Base-by-base conservation (phyloP, 2,113 vertebrate species). In the Dryoscopus gambensis region DNA sequence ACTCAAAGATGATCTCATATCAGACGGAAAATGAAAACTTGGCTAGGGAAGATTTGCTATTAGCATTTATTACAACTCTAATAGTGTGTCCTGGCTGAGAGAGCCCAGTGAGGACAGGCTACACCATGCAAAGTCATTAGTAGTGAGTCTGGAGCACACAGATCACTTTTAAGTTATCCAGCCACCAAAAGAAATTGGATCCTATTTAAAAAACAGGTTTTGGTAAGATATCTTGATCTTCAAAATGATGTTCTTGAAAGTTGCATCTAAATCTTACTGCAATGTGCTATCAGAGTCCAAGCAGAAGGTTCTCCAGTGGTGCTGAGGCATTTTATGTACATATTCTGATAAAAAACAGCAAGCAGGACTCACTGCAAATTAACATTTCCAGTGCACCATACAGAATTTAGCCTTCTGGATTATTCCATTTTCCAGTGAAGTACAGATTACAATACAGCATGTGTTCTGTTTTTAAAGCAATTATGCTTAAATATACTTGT, bases 401-500 rank as follows among this genome's bases (percentile, higher is more conserved):
- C 37, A 64, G 73, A 81, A 81, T 55, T 93, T 76, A 90, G 60
- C 23, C 37, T 77, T 92, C 93, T 89, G 73, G 83, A 95, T 96
- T 89, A 88, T 97, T 93, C 88, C 65, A 89, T 96, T 96, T 96
- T 89, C 88, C 90, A 95, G 74, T 70, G 64, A 89, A 69, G 40
- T 78, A 52, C 47, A 96, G 60, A 89, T 85, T 87, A 81, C 42
- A 90, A 84, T 84, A 87, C 27, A 81, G 68, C 57, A 59, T 92
- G 83, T 92, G 85, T 90, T 97, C 85, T 92, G 88, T 52, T 96
- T 96, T 93, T 89, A 95, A 94, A 94, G 92, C 44, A 94, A 96
- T 97, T 96, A 96, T 84, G 35, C 73, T 94, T 90, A 96, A 96
- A 96, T 96, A 95, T 92, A 95, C 93, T 95, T 87, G 80, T 79